Conservation (phyloP, 2,888 invertebrate species). For the Athalia circularis region DNA sequence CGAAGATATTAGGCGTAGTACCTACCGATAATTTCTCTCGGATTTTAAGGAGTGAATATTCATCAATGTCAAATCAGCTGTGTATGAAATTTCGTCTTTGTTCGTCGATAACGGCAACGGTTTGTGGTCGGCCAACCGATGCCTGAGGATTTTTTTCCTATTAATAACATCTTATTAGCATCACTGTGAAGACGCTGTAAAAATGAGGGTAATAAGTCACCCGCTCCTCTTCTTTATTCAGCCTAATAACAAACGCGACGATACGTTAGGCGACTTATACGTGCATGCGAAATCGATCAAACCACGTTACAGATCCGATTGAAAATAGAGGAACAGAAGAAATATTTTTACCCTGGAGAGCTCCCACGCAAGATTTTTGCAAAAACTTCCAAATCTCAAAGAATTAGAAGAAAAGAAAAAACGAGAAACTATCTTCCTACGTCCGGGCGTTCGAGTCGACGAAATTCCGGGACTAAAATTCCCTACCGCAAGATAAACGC, state of each 20-base stretch:
- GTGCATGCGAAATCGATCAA: neutral
- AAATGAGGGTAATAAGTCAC: constrained; percentile 39
- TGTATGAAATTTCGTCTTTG: constrained; percentile 40
- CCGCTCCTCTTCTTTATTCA: neutral
- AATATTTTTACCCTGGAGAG: neutral
- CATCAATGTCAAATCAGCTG: constrained; percentile 42
- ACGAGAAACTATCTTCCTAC: too few relatives aligned
- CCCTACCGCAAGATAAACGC: neutral
- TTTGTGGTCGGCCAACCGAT: constrained; percentile 11
- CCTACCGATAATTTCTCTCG: constrained; percentile 27
- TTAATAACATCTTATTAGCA: constrained; percentile 44
- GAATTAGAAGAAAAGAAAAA: too few relatives aligned
- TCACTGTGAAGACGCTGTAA: constrained; percentile 17
- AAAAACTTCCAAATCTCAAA: neutral
- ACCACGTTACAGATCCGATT: neutral
- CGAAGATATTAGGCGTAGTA: neutral
- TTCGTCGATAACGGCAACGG: constrained; percentile 34
- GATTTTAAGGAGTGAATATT: constrained; percentile 37
- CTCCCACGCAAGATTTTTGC: neutral
- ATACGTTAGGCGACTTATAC: neutral
- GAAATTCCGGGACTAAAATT: neutral
- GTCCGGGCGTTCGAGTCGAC: neutral
- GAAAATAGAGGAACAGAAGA: neutral
- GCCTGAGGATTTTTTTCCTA: constrained; percentile 13
- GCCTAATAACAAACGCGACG: neutral